Percentiles rank a stretch among this genome's conserved stretches.
Conservation (phyloP, 1,140 invertebrate species). For the Euglossa dilemma region DNA sequence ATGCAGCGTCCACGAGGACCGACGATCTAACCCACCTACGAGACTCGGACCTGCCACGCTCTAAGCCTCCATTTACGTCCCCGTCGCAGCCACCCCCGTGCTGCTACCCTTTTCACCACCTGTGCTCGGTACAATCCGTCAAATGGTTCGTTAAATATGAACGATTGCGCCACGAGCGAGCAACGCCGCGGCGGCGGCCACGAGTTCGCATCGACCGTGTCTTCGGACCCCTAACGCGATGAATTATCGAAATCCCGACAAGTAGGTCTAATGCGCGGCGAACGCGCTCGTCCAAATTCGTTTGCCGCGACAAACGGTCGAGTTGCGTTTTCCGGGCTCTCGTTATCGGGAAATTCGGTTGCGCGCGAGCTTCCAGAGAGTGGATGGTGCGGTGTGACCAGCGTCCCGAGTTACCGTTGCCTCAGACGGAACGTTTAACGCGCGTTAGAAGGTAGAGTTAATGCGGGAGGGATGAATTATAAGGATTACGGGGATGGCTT, state of each 20-base stretch:
- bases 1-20: constrained; percentile 67
- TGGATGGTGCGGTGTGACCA: background rate
- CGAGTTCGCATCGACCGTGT: constrained; percentile 10
- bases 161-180: constrained; percentile 53
- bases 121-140: constrained; percentile 63
- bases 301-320: background rate
- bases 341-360: constrained; percentile 2
- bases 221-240: constrained; percentile 23
- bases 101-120: background rate
- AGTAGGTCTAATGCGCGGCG: constrained; percentile 27
- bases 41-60: constrained; percentile 28
- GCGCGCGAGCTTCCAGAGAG: background rate
- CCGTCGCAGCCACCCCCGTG: background rate
- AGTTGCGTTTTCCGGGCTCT: background rate
- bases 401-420: no score
- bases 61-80: constrained; percentile 30
- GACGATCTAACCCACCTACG: constrained; percentile 30
- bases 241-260: constrained; percentile 56
- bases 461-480: no score
- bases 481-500: no score
- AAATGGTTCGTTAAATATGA: constrained; percentile 72
- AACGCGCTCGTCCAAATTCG: constrained; percentile 21
- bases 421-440: background rate
- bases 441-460: background rate
- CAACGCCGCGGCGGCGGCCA: no score